Percentiles rank a stretch among this genome's conserved stretches.
Conservation (phyloP, 2,888 invertebrate genomes). For the Aspidapion aeneum region DNA sequence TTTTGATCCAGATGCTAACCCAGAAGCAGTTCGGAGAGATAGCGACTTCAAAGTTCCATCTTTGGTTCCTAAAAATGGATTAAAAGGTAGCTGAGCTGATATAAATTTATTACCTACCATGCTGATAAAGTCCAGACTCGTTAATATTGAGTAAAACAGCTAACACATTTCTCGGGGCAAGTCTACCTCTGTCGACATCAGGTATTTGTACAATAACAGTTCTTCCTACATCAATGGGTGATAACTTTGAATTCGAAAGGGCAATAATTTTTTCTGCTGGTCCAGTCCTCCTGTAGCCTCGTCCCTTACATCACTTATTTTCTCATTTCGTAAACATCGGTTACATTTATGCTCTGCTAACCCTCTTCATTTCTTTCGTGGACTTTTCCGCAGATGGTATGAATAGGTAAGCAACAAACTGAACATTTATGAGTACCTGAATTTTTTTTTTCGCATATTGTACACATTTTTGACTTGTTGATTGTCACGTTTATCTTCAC, state of each 20-base stretch:
- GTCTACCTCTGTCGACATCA: no score
- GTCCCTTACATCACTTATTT: conserved; percentile 9
- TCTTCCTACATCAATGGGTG: conserved; percentile 8
- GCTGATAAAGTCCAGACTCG: conserved; percentile 15
- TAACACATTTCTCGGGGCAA: conserved; percentile 15
- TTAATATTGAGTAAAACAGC: conserved; percentile 14
- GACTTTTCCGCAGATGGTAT: conserved; percentile 2
- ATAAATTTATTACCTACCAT: conserved; percentile 8
- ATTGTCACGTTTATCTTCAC: conserved; percentile 9
- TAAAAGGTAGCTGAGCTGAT: conserved; percentile 4
- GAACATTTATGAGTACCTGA: conserved; percentile 15
- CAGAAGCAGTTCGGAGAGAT: conserved; percentile 16
- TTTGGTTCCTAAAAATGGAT: conserved; percentile 12
- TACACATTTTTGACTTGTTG: conserved; percentile 4
- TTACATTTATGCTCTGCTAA: conserved; percentile 6
- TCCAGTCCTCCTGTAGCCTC: conserved; percentile 9
- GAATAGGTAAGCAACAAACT: conserved; percentile 11
- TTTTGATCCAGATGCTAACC: conserved; percentile 6
- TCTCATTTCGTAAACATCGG: conserved; percentile 14
- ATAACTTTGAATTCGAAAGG: conserved; percentile 10
- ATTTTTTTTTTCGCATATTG: conserved; percentile 16
- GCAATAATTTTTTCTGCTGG: conserved; percentile 13
- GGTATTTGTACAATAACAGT: conserved; percentile 13
- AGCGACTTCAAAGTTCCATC: conserved; percentile 13
- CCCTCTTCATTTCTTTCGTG: conserved; percentile 6